Evolutionary conservation across 2,888 invertebrate genomes (phyloP).

Genomic region (Odontocerum albicorne): DNA sequence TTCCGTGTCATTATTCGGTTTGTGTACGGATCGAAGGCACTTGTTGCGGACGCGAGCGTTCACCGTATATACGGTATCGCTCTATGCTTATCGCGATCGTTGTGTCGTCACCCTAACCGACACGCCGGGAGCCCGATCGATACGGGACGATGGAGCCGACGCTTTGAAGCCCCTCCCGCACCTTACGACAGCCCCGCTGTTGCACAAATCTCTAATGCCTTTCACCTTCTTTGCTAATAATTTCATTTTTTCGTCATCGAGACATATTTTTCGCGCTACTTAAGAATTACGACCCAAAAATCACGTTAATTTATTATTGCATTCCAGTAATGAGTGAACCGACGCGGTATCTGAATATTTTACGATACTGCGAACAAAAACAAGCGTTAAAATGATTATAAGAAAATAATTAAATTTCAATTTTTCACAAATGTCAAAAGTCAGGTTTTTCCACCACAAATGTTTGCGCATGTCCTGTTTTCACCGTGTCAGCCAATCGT

Average conservation of each 20-base stretch:
- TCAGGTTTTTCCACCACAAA: background rate
- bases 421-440: background rate
- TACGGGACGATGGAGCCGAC: background rate
- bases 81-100: no score
- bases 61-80: no score
- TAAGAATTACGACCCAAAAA: background rate
- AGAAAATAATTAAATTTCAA: no score
- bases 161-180: background rate
- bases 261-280: background rate
- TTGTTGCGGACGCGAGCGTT: background rate
- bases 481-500: background rate
- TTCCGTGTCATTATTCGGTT: constrained; percentile 16
- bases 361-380: no score
- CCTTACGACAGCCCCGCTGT: background rate
- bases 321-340: background rate
- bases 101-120: no score
- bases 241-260: background rate
- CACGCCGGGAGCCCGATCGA: no score
- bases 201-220: background rate
- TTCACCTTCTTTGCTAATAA: no score
- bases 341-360: background rate
- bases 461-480: background rate
- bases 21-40: background rate
- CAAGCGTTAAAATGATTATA: no score
- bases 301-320: background rate